Percentiles rank a stretch among this genome's conserved stretches.
Conservation (phyloP, 2,113 vertebrate genomes). For the Mohoua ochrocephala region DNA sequence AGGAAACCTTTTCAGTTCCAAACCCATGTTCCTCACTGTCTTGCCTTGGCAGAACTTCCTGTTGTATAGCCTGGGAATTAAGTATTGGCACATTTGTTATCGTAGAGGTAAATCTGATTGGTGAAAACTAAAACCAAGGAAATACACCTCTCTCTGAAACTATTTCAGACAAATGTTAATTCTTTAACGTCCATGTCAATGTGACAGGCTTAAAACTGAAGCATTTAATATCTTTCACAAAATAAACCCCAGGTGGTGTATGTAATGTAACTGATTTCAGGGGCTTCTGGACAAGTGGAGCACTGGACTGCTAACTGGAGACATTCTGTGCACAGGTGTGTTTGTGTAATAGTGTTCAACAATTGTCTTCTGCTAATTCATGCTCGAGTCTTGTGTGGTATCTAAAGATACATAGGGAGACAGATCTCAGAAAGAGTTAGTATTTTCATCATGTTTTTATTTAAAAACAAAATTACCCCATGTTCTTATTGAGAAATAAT, state of each 20-base stretch:
- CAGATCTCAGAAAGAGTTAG: background rate
- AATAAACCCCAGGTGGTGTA: background rate
- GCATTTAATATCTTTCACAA: background rate
- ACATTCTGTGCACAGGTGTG: background rate
- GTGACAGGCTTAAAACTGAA: background rate
- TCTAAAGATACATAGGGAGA: background rate
- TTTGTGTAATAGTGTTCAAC: background rate
- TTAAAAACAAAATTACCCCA: background rate
- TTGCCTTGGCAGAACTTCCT: background rate
- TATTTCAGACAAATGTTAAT: background rate
- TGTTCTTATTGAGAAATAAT: background rate
- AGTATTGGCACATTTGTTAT: background rate
- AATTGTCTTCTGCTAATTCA: background rate
- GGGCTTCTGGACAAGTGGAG: background rate
- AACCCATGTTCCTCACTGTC: fast-evolving
- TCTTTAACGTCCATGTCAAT: background rate
- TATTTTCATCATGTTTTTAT: background rate
- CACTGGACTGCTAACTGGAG: background rate
- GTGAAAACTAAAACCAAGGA: background rate
- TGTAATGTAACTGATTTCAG: background rate
- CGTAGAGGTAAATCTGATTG: too few relatives aligned
- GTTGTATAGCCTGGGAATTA: background rate
- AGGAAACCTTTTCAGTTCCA: background rate
- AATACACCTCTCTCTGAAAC: background rate
- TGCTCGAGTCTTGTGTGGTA: background rate